These are phyloP conservation scores for Plecturocebus donacophilus DNA, from an alignment of 2,113 vertebrate genomes.

Conservation along the genomic window DNA sequence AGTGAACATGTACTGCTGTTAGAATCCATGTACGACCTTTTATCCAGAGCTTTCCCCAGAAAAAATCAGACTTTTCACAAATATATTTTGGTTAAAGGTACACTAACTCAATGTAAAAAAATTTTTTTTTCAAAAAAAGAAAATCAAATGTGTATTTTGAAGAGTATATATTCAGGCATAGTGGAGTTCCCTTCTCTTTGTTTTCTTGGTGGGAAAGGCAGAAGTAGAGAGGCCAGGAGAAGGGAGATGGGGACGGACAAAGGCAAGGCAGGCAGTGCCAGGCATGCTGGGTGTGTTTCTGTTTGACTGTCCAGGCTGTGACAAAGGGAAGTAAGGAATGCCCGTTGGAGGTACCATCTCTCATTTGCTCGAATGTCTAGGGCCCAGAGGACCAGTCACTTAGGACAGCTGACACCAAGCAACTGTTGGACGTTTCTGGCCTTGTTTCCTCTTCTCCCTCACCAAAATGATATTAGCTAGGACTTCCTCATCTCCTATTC, in stretches of 20 bases:
- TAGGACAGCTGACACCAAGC: not conserved
- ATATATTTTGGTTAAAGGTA: not conserved
- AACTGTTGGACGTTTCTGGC: not conserved
- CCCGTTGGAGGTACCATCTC: not conserved
- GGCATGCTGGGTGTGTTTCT: not conserved
- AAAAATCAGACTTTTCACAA: not conserved
- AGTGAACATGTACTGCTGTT: accelerated
- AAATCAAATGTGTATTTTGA: not conserved
- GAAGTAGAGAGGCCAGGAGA: not conserved
- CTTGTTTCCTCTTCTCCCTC: not conserved
- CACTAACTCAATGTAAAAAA: not conserved
- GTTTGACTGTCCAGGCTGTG: not conserved
- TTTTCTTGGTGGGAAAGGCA: not conserved
- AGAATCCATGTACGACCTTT: not conserved
- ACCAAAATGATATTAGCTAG: not conserved
- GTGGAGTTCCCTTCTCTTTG: not conserved
- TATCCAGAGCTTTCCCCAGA: not conserved
- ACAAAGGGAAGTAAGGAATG: not conserved
- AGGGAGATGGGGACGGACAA: not conserved
- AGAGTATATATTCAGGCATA: not conserved
- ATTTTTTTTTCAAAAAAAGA: not conserved
- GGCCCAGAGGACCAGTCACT: not conserved
- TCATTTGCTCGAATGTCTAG: not conserved
- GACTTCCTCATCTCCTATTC: not conserved
- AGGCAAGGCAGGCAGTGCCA: accelerated